Evolutionary conservation across 2,797 vertebrate genomes (phyloP).

Genomic region (Knipowitschia caucasica): DNA sequence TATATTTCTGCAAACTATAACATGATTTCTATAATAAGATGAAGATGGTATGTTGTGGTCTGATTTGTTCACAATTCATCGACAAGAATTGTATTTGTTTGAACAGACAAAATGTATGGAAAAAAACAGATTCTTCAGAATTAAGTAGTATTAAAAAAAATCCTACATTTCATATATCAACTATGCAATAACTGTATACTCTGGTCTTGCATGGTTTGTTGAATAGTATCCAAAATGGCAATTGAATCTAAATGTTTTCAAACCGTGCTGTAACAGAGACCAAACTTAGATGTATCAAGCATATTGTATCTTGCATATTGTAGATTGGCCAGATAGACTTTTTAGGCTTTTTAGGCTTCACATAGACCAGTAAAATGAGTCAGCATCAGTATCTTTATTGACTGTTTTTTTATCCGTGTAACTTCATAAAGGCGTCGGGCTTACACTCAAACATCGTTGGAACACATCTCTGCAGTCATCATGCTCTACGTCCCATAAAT

Average conservation of each 20-base stretch:
- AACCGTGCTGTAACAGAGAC: neutral
- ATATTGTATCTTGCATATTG: no score
- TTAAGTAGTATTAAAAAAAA: no score
- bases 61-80: no score
- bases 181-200: neutral
- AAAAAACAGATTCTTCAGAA: no score
- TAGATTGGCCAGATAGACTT: no score
- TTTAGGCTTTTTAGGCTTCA: neutral
- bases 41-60: no score
- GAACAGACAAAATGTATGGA: no score
- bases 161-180: neutral
- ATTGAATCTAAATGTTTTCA: neutral
- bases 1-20: no score
- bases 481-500: constrained; percentile 1
- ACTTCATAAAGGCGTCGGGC: neutral
- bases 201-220: neutral
- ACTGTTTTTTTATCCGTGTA: neutral
- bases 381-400: neutral
- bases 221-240: neutral
- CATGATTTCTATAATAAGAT: no score
- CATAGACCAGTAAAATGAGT: neutral
- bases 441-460: neutral
- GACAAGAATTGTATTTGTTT: no score
- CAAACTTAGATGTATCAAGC: neutral
- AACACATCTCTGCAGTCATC: neutral